Base-by-base conservation (phyloP, 2,113 vertebrate genomes). In the Rhodinocichla rosea region DNA sequence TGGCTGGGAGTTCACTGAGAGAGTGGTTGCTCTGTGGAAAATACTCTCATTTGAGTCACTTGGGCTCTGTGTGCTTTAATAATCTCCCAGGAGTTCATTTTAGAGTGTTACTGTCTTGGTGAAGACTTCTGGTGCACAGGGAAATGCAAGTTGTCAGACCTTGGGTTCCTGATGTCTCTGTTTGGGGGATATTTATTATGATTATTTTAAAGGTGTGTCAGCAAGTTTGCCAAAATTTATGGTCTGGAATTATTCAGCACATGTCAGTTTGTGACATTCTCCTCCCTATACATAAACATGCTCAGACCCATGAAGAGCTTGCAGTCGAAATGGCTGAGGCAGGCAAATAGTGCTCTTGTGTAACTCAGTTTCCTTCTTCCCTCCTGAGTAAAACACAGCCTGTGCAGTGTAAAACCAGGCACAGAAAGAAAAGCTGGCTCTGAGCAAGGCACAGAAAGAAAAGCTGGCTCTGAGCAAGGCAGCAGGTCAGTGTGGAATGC, bases 401-500 rank as follows among this genome's bases (percentile, higher is more conserved):
- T 35, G 12, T 86, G 63, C 60, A 45, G 33, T 20, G n/a, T n/a
- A 76, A 73, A 40, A 44, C 6, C 32, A 47, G 70, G 30, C 50
- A 62, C 37, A 80, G 85, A 50, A 83, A 74, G 19, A 35, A 74
- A 88, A 86, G 11, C 45, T 80, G 79, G 3, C 75, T 49, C 78
- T 59, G 37, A 39, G 24, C 7, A 22, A 42, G 70, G 28, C 50
- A 65, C 37, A 80, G 85, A 55, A 83, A 77, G 22, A 40, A 74
- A 88, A 86, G 10, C 47, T 81, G 79, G 3, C 75, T 50, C 78
- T 60, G 39, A 81, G 55, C 15, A 28, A 35, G 68, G 56, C 3
- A 2, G 24, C 26, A 67, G 35, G 60, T 50, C 0, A 0, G 23
- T 1, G 1, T 63, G 68, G 35, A 22, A 14, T 20, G 16, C 8